These are phyloP conservation scores for Megalonaias nervosa DNA, from an alignment of 1,140 invertebrate genomes.

Conservation along the genomic window DNA sequence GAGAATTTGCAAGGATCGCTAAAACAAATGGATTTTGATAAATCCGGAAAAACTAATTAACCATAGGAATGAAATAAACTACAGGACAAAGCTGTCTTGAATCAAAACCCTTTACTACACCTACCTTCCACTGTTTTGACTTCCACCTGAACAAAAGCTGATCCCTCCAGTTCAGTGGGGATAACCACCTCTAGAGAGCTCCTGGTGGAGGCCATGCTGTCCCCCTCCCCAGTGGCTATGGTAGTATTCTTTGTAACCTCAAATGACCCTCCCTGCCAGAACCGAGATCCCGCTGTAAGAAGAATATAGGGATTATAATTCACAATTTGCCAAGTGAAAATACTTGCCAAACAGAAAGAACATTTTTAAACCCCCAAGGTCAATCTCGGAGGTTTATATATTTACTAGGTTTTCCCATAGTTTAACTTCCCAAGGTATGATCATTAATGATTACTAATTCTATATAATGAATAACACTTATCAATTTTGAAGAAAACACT, in stretches of 20 bases:
- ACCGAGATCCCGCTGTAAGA: constrained; percentile 84
- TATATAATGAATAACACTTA: no score
- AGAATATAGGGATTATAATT: neutral
- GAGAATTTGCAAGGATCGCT: no score
- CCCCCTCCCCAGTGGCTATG: constrained; percentile 75
- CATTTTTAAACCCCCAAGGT: neutral
- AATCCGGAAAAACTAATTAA: no score
- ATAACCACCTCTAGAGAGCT: constrained; percentile 93
- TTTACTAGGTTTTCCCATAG: no score
- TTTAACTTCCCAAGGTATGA: no score
- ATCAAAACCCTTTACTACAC: no score
- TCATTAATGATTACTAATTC: no score
- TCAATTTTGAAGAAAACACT: no score
- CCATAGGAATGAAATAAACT: no score
- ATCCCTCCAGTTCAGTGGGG: constrained; percentile 94
- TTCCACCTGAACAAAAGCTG: constrained; percentile 95
- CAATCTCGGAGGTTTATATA: no score
- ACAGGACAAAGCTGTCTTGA: no score
- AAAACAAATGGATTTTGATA: no score
- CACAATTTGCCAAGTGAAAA: neutral
- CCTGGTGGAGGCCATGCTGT: constrained; percentile 64
- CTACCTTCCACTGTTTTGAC: constrained; percentile 80
- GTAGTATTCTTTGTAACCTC: constrained; percentile 94
- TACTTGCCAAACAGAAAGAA: neutral
- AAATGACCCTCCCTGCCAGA: constrained; percentile 93